phyloP scores from a whole-genome alignment of 2,888 invertebrate genomes.

The Chalcis sispes region DNA sequence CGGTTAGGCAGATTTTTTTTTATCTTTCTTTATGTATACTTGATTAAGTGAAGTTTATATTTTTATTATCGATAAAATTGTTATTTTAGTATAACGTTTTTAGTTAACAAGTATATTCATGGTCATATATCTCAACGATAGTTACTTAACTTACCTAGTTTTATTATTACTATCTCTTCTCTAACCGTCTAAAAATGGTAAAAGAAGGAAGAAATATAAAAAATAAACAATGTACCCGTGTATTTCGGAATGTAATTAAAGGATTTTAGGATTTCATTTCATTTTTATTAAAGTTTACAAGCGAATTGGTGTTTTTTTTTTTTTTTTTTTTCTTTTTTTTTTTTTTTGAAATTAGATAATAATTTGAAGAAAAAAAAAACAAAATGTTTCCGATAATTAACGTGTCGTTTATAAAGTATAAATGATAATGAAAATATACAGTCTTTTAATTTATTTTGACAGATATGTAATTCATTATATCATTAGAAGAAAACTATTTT shows the following conservation, averaged over 20 bases:
- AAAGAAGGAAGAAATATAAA: not conserved
- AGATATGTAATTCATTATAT: slow-evolving; percentile 10
- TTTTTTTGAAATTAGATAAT: no score
- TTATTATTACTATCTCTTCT: slow-evolving; percentile 28
- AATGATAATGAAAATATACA: no score
- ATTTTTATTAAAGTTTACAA: no score
- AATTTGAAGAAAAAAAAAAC: no score
- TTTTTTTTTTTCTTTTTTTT: no score
- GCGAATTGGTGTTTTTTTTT: no score
- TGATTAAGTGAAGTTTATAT: slow-evolving; percentile 28
- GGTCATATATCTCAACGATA: slow-evolving; percentile 20
- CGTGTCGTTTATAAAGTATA: no score
- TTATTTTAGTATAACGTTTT: slow-evolving; percentile 28
- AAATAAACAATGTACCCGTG: no score
- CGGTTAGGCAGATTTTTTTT: slow-evolving; percentile 7
- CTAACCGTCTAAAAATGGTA: slow-evolving; percentile 33
- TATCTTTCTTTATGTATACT: not conserved
- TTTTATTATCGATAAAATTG: slow-evolving; percentile 27
- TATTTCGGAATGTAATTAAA: no score
- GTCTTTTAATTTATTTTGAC: not conserved
- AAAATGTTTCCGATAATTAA: no score
- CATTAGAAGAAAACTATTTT: not conserved
- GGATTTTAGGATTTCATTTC: no score
- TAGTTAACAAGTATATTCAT: slow-evolving; percentile 5
- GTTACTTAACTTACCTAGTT: slow-evolving; percentile 20